Base-by-base conservation (phyloP, 2,888 invertebrate genomes). In the Andrena bicolor region DNA sequence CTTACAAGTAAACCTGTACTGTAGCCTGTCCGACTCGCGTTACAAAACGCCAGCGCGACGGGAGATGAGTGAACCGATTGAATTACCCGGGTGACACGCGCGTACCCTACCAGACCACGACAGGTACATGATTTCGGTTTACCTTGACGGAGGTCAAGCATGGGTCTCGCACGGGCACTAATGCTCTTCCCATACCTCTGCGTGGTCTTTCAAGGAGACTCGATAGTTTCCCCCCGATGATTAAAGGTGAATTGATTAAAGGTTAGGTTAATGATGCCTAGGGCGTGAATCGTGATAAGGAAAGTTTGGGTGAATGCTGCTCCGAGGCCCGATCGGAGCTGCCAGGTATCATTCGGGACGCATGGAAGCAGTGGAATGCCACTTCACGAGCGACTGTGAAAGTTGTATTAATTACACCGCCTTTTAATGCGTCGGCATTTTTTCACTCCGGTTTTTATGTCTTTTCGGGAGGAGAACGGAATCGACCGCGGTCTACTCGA, bases 341-440 rank as follows among this genome's bases (percentile, higher is more conserved):
- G 70, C 68, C 41, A 81, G 74, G 56, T 77, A 75, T 71, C 61
- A 84, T 87, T 61, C 68, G 41, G 48, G 53, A 41, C 68, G 70
- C 28, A 61, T 80, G 60, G 75, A 82, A 83, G 65, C 73, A 48
- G 35, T 68, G 83, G 81, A 86, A 86, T 86, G 79, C 65, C 73
- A 81, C 79, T 81, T 71, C 56, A n/a, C 61, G 60, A 75, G 66
- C 61, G 61, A 80, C 56, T 83, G 77, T 83, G 76, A 86, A 84
- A 87, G 77, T 84, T 63, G 76, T 82, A 85, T 85, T 76, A 87
- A 87, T 84, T 86, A 74, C 64, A 70, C 41, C 13, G 77, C 58
- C 53, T 83, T 76, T 86, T 86, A 84, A 86, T 80, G 75, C 72
- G 75, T 16, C 84, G 66, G 82, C 84, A 86, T 86, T 84, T 86